Conservation (phyloP, 2,113 vertebrate genomes). For the Thymallus thymallus region DNA sequence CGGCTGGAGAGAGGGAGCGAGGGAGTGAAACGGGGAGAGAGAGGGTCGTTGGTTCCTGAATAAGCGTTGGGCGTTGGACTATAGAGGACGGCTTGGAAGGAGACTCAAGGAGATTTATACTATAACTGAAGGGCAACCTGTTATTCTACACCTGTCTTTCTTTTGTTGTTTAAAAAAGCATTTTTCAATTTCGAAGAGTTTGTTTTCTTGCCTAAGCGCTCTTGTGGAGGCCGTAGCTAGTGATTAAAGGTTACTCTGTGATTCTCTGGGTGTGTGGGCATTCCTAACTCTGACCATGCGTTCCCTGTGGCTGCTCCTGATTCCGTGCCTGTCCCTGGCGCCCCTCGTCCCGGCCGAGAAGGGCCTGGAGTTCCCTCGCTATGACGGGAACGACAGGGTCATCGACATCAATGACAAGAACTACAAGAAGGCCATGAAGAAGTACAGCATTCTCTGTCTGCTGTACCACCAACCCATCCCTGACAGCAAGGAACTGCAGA, state of each 20-base stretch:
- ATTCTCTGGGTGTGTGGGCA: conserved; percentile 29
- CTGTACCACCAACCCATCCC: conserved; percentile 82
- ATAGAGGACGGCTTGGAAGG: conserved; percentile 26
- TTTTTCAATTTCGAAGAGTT: neutral
- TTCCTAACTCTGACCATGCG: conserved; percentile 58
- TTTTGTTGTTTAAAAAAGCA: no score
- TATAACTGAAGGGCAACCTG: neutral
- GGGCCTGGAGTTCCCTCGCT: conserved; percentile 90
- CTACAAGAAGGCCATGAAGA: conserved; percentile 89
- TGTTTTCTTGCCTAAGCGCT: no score
- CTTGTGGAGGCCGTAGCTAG: no score
- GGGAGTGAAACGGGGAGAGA: conserved; percentile 34
- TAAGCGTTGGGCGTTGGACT: conserved; percentile 36
- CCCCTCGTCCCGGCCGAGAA: conserved; percentile 77
- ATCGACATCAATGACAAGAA: conserved; percentile 87
- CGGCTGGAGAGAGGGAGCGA: conserved; percentile 40
- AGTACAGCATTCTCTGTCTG: conserved; percentile 84
- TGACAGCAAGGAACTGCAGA: conserved; percentile 83
- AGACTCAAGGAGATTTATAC: conserved; percentile 10
- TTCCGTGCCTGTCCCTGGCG: conserved; percentile 79
- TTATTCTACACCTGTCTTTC: neutral
- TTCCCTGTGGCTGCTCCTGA: conserved; percentile 69
- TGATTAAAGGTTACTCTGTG: conserved; percentile 9
- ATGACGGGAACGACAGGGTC: conserved; percentile 92
- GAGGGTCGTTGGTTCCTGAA: conserved; percentile 11